These are phyloP conservation scores for Erynnis tages DNA, from an alignment of 2,888 invertebrate species.

Conservation along the genomic window DNA sequence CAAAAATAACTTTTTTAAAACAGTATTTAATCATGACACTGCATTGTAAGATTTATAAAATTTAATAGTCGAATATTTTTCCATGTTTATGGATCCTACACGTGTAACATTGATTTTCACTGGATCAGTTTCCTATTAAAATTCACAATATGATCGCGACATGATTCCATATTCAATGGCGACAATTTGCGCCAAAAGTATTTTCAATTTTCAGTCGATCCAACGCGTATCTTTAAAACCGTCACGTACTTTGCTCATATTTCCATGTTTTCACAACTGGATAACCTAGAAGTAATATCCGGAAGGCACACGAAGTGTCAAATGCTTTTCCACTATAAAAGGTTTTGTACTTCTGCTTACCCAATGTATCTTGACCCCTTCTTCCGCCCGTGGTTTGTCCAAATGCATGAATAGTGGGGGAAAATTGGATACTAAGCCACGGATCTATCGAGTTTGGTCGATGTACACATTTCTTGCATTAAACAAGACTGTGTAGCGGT, in stretches of 20 bases:
- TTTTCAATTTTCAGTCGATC: slow-evolving; percentile 8
- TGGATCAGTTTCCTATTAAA: not conserved
- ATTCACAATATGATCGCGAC: not conserved
- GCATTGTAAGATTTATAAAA: too few species aligned
- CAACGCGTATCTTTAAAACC: slow-evolving; percentile 8
- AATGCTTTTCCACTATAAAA: slow-evolving; percentile 49
- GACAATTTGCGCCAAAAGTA: slow-evolving; percentile 1
- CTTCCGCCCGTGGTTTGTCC: slow-evolving; percentile 20
- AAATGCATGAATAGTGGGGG: slow-evolving; percentile 31
- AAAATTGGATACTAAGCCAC: slow-evolving; percentile 24
- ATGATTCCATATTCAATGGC: not conserved
- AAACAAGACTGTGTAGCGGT: slow-evolving; percentile 34
- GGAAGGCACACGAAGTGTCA: slow-evolving; percentile 43
- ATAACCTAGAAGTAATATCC: slow-evolving; percentile 52
- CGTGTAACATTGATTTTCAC: not conserved
- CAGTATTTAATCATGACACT: too few species aligned
- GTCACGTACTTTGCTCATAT: slow-evolving; percentile 8
- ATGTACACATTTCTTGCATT: slow-evolving; percentile 36
- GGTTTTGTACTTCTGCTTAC: slow-evolving; percentile 41
- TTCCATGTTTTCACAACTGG: slow-evolving; percentile 31
- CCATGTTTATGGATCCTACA: too few species aligned
- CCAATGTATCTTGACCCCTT: slow-evolving; percentile 40
- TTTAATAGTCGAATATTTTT: too few species aligned
- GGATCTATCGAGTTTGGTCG: slow-evolving; percentile 42
- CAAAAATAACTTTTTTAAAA: too few species aligned